Conservation (phyloP, 2,888 invertebrate species). For the Mimas tiliae region DNA sequence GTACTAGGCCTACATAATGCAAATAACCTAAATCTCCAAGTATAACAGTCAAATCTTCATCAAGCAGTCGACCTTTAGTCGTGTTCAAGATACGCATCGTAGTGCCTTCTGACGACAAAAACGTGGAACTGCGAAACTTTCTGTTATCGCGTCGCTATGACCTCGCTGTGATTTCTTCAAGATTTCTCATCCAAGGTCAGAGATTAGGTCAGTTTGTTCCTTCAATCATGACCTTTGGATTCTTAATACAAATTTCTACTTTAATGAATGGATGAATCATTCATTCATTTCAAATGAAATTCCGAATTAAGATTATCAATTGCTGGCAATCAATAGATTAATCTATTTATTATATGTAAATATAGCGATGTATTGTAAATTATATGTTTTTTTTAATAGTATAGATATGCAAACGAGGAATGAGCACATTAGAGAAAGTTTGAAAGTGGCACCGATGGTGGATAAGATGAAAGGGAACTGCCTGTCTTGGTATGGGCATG, state of each 20-base stretch:
- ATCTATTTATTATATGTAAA: too few species aligned
- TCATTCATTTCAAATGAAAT: background rate
- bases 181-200: conserved; percentile 2
- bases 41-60: background rate
- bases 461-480: too few species aligned
- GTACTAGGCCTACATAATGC: too few species aligned
- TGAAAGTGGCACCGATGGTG: too few species aligned
- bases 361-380: too few species aligned
- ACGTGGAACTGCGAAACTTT: conserved; percentile 21
- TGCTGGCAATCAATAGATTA: too few species aligned
- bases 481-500: too few species aligned
- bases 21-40: background rate
- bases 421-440: too few species aligned
- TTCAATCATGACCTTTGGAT: background rate
- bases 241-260: too few species aligned
- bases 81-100: background rate
- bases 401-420: too few species aligned
- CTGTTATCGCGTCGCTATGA: conserved; percentile 6
- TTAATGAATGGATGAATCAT: background rate
- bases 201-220: conserved; percentile 1
- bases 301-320: background rate
- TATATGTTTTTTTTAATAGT: too few species aligned
- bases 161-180: conserved; percentile 9
- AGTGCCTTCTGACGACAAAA: conserved; percentile 17
- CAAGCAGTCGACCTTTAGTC: conserved; percentile 6